Evolutionary conservation across 2,888 invertebrate species (phyloP).

Genomic region (Deilephila elpenor): DNA sequence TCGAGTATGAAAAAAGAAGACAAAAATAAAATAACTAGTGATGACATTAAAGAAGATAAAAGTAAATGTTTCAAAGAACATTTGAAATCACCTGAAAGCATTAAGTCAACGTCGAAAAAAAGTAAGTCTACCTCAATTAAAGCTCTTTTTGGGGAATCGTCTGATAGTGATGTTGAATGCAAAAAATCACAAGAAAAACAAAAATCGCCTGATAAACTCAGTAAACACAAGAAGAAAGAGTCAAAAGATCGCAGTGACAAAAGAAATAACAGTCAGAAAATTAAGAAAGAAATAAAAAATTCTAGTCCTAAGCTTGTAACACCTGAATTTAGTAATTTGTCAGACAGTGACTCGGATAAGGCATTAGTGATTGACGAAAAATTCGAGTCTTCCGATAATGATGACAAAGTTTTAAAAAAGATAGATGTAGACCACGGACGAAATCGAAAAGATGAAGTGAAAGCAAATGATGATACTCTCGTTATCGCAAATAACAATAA

Average conservation of each 20-base stretch:
- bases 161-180: constrained; percentile 69
- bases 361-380: constrained; percentile 66
- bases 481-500: constrained; percentile 22
- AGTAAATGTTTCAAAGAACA: constrained; percentile 38
- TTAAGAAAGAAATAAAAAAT: constrained; percentile 23
- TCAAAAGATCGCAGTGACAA: constrained; percentile 29
- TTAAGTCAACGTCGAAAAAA: constrained; percentile 57
- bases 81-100: constrained; percentile 51
- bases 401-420: constrained; percentile 44
- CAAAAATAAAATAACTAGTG: constrained; percentile 38
- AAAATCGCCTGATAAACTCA: constrained; percentile 42
- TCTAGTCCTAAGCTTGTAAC: constrained; percentile 5
- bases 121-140: constrained; percentile 64
- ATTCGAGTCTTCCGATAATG: constrained; percentile 46
- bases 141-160: constrained; percentile 82
- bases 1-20: constrained; percentile 51
- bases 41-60: constrained; percentile 36
- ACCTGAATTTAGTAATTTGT: constrained; percentile 42
- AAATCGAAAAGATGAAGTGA: neutral
- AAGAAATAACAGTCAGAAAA: constrained; percentile 5
- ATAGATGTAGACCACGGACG: constrained; percentile 30
- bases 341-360: constrained; percentile 64
- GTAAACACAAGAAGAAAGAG: constrained; percentile 34
- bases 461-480: neutral
- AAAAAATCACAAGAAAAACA: constrained; percentile 49